Conservation (phyloP, 1,140 invertebrate genomes). For the Ooceraea biroi region DNA sequence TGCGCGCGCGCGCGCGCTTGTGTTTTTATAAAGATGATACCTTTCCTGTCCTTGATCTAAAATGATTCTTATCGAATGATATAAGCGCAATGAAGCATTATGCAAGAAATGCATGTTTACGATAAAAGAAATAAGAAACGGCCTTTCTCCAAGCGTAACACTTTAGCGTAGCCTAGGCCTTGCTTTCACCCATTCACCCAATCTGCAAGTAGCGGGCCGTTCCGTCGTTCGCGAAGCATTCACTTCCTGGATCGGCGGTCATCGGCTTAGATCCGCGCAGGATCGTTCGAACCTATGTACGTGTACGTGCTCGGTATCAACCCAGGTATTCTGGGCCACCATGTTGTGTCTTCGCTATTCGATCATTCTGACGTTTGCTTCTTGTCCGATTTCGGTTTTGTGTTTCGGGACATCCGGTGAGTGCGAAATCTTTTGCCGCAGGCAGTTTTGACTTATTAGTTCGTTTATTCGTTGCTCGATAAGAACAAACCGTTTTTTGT, state of each 20-base stretch:
- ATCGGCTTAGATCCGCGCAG: conserved; percentile 47
- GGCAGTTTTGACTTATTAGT: neutral
- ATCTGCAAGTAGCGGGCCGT: conserved; percentile 46
- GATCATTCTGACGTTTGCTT: conserved; percentile 18
- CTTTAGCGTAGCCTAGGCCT: conserved; percentile 65
- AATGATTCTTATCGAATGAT: too few relatives aligned
- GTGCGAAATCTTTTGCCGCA: neutral
- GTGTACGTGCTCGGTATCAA: neutral
- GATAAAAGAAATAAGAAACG: neutral
- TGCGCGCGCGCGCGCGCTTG: too few relatives aligned
- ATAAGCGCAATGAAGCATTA: neutral
- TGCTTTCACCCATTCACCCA: conserved; percentile 73
- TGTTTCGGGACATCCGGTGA: conserved; percentile 51
- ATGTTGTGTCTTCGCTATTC: conserved; percentile 57
- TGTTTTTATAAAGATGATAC: too few relatives aligned
- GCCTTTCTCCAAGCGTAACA: conserved; percentile 19
- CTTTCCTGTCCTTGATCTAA: too few relatives aligned
- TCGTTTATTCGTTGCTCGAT: neutral
- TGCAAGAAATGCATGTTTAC: neutral
- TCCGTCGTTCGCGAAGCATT: conserved; percentile 50
- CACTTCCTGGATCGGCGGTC: conserved; percentile 49
- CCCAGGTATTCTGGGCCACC: conserved; percentile 64
- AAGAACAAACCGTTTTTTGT: neutral
- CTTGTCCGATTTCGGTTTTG: conserved; percentile 14
- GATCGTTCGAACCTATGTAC: conserved; percentile 39